Base-by-base conservation (phyloP, 2,888 invertebrate genomes). In the Microplitis deprimator region DNA sequence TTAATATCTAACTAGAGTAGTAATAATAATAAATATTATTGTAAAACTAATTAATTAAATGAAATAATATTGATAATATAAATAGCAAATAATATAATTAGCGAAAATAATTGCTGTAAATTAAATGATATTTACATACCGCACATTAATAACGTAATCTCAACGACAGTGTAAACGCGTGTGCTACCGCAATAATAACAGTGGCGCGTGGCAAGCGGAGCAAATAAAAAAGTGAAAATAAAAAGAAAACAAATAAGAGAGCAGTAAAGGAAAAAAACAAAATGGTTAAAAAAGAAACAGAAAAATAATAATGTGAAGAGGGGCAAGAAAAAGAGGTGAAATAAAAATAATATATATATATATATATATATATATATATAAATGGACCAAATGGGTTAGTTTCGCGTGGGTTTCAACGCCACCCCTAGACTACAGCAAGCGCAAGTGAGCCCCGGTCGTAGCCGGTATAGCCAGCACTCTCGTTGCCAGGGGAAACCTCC, bases 401-500 rank as follows among this genome's bases (percentile, higher is more conserved):
- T 73, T 62, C 84, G 85, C 85, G 84, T 84, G 87, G 84, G 85
- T 85, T 87, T 88, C 84, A 85, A 84, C 87, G 85, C 88, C 86
- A 85, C 85, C 88, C 86, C 85, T 87, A 86, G 87, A 86, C 86
- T 85, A 82, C 41, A 84, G 85, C 85, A 83, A 84, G 83, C 83
- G 84, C 84, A 84, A 80, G 78, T 79, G 77, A 64, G 64, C 76
- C 29, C 71, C 74, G 79, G 76, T 73, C 78, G 73, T 76, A 77
- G 77, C 77, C 77, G 67, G 67, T 71, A 74, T 77, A 77, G 69
- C 73, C 67, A 67, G 79, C 82, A 83, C 83, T 84, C 87, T 87
- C 88, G 89, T 89, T 89, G 89, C 89, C 87, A 89, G 86, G 89
- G 89, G 89, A 89, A 87, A 89, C 89, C 89, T 89, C 89, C 88